Conservation (phyloP, 2,888 invertebrate species). For the Neelides folsomi region DNA sequence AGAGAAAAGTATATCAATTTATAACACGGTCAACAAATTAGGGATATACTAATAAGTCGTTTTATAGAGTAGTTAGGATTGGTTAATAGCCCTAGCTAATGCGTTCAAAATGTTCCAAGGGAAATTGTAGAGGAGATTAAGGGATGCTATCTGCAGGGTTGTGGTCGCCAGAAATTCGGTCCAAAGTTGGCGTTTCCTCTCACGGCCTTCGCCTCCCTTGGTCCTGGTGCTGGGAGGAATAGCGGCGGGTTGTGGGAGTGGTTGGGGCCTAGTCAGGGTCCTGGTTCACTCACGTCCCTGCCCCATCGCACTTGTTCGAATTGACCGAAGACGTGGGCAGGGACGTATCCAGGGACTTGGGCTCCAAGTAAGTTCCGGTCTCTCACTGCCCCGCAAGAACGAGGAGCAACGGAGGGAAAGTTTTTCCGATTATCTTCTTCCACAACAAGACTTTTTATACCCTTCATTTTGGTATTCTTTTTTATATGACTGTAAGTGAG, state of each 20-base stretch:
- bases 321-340: slow-evolving; percentile 1
- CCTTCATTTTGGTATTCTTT: too few species aligned
- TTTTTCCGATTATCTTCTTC: too few species aligned
- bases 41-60: background rate
- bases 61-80: too few species aligned
- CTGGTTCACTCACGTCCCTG: slow-evolving; percentile 26
- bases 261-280: slow-evolving; percentile 28
- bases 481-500: too few species aligned
- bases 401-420: too few species aligned
- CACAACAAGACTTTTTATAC: too few species aligned
- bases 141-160: slow-evolving; percentile 29
- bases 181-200: slow-evolving; percentile 19
- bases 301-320: slow-evolving; percentile 25
- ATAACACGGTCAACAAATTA: background rate
- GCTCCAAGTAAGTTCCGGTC: slow-evolving; percentile 2
- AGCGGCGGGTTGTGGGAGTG: background rate
- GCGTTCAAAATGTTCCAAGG: too few species aligned
- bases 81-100: too few species aligned
- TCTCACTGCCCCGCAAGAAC: slow-evolving; percentile 1
- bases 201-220: background rate
- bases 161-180: slow-evolving; percentile 29
- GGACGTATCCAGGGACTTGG: slow-evolving; percentile 1
- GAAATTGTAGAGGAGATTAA: background rate
- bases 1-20: background rate
- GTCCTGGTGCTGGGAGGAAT: background rate